phyloP scores from a whole-genome alignment of 2,888 invertebrate genomes.

The Penaeus monodon region DNA sequence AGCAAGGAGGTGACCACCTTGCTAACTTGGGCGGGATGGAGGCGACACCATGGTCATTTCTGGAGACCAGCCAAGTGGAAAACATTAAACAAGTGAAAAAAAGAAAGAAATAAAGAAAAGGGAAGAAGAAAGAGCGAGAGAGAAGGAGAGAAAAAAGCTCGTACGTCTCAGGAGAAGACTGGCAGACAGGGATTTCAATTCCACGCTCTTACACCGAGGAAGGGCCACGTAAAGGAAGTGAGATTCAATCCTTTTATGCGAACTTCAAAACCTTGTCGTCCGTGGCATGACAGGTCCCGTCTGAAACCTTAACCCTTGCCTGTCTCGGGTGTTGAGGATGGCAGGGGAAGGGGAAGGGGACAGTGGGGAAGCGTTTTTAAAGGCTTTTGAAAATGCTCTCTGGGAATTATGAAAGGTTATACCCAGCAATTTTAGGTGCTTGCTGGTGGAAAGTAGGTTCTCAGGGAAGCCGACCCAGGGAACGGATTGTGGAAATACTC shows the following conservation, averaged over 20 bases:
- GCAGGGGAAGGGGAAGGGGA: not conserved
- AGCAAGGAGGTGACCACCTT: no score
- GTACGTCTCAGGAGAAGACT: not conserved
- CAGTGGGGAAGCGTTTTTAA: conserved; percentile 9
- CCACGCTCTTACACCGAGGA: conserved; percentile 16
- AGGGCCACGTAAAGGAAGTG: conserved; percentile 33
- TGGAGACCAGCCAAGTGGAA: no score
- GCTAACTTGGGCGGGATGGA: no score
- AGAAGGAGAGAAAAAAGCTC: not conserved
- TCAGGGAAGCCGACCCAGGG: conserved; percentile 13
- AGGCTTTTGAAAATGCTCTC: conserved; percentile 33
- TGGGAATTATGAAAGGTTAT: conserved; percentile 48
- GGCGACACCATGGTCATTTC: no score
- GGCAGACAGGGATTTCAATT: conserved; percentile 30
- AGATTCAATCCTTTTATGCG: conserved; percentile 49
- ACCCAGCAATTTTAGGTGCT: conserved; percentile 25
- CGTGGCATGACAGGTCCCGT: conserved; percentile 50
- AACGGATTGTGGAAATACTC: conserved; percentile 36
- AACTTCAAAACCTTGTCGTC: conserved; percentile 47
- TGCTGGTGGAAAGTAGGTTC: conserved; percentile 40
- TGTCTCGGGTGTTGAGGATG: not conserved
- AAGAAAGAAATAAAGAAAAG: not conserved
- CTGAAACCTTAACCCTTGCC: conserved; percentile 50
- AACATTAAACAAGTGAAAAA: not conserved
- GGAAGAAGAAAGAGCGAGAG: not conserved